A percentile compares a stretch with the other conserved stretches of the same genome.
phyloP scores from a whole-genome alignment of 2,888 invertebrate species.

The Ormyrus pomaceus region DNA sequence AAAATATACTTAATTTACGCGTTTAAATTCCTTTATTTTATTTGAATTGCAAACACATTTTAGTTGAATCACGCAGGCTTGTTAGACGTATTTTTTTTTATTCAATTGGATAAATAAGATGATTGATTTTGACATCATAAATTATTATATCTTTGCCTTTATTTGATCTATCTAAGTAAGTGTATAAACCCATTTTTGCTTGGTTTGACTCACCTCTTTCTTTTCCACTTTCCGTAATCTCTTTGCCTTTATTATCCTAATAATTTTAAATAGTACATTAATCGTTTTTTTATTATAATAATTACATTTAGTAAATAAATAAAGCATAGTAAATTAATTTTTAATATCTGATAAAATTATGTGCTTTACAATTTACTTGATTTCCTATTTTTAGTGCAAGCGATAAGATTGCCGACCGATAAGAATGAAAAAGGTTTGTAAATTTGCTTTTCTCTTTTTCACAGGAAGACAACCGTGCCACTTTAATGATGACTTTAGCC shows the following conservation, averaged over 20 bases:
- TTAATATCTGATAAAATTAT: too few species aligned
- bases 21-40: slow-evolving; percentile 12
- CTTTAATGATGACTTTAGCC: slow-evolving; percentile 83
- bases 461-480: slow-evolving; percentile 81
- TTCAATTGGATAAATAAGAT: neutral
- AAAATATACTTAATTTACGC: neutral
- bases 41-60: neutral
- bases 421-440: neutral
- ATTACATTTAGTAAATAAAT: too few species aligned
- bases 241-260: too few species aligned
- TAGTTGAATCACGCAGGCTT: neutral
- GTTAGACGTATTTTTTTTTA: neutral
- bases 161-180: too few species aligned
- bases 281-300: too few species aligned
- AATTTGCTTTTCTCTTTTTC: slow-evolving; percentile 36
- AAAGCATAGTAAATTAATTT: too few species aligned
- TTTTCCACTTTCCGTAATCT: too few species aligned
- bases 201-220: too few species aligned
- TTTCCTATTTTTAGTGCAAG: neutral
- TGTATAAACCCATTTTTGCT: too few species aligned
- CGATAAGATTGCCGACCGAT: neutral
- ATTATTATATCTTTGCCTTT: too few species aligned
- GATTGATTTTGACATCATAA: too few species aligned
- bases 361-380: neutral
- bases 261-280: too few species aligned